These are phyloP conservation scores for Cremastinae sp. DNA, from an alignment of 2,888 invertebrate species.

Conservation along the genomic window DNA sequence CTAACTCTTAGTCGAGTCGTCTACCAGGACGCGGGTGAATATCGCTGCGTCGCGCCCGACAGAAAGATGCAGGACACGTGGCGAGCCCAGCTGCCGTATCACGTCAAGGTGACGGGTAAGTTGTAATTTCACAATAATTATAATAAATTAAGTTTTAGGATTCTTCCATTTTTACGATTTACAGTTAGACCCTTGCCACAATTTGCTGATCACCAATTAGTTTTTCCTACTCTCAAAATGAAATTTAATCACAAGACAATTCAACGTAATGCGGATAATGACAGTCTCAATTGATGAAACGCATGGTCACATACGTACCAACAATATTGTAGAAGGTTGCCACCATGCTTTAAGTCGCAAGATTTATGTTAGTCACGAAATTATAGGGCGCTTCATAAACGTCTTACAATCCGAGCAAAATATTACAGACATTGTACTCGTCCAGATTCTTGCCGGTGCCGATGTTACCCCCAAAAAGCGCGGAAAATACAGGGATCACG, in stretches of 20 bases:
- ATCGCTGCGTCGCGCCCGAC: constrained; percentile 86
- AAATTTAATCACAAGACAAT: no score
- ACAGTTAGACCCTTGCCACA: no score
- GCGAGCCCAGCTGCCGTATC: constrained; percentile 78
- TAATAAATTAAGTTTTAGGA: no score
- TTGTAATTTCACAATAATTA: no score
- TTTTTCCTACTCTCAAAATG: no score
- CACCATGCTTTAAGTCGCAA: constrained; percentile 17
- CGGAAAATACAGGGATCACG: constrained; percentile 26
- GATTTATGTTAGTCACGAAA: constrained; percentile 21
- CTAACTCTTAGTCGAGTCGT: constrained; percentile 86
- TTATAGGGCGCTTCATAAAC: constrained; percentile 18
- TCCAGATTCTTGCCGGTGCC: constrained; percentile 18
- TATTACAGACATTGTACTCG: background rate
- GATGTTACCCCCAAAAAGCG: constrained; percentile 28
- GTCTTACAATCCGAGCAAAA: constrained; percentile 13
- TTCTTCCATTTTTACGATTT: no score
- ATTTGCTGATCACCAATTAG: no score
- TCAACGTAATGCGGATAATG: no score
- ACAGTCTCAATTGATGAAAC: no score
- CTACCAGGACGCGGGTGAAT: constrained; percentile 89
- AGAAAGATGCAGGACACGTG: constrained; percentile 80
- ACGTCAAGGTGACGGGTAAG: constrained; percentile 82
- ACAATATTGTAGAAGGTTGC: constrained; percentile 19
- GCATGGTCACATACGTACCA: constrained; percentile 10